These are phyloP conservation scores for Esox masquinongy DNA, from an alignment of 2,797 vertebrate species.

Conservation along the genomic window DNA sequence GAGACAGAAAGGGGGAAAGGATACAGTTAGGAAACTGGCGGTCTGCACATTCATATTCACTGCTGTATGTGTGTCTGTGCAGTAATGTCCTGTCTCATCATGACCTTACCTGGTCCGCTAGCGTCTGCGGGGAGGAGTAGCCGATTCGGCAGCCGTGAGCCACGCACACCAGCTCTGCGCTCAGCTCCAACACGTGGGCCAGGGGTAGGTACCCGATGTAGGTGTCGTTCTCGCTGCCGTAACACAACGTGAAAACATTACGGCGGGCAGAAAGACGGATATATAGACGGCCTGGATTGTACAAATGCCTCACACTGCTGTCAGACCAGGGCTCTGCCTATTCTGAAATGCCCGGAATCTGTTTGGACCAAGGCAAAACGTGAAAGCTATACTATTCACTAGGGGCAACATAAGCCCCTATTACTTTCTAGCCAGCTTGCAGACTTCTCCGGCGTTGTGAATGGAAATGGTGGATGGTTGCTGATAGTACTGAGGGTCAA, in stretches of 20 bases:
- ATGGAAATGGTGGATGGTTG: too few relatives aligned
- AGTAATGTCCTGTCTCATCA: not conserved
- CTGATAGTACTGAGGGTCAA: too few relatives aligned
- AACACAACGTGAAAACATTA: slow-evolving; percentile 35
- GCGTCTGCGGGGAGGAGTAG: slow-evolving; percentile 92
- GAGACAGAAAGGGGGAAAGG: slow-evolving; percentile 31
- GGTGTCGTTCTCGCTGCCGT: slow-evolving; percentile 83
- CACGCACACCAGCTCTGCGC: slow-evolving; percentile 89
- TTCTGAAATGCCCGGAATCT: too few relatives aligned
- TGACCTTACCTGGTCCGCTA: slow-evolving; percentile 88
- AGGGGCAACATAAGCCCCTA: too few relatives aligned
- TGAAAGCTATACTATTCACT: too few relatives aligned
- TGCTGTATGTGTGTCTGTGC: not conserved
- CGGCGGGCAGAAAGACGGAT: not conserved
- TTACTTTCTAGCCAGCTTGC: too few relatives aligned
- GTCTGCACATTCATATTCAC: not conserved
- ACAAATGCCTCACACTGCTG: too few relatives aligned
- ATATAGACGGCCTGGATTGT: not conserved
- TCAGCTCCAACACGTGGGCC: slow-evolving; percentile 92
- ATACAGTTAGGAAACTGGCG: slow-evolving; percentile 1
- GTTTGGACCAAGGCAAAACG: too few relatives aligned
- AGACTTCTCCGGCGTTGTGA: too few relatives aligned
- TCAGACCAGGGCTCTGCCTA: too few relatives aligned
- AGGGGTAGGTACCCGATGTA: slow-evolving; percentile 94
- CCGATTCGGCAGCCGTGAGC: slow-evolving; percentile 88